Evolutionary conservation across 2,888 invertebrate species (phyloP).

Genomic region (Eugnorisma glareosa): DNA sequence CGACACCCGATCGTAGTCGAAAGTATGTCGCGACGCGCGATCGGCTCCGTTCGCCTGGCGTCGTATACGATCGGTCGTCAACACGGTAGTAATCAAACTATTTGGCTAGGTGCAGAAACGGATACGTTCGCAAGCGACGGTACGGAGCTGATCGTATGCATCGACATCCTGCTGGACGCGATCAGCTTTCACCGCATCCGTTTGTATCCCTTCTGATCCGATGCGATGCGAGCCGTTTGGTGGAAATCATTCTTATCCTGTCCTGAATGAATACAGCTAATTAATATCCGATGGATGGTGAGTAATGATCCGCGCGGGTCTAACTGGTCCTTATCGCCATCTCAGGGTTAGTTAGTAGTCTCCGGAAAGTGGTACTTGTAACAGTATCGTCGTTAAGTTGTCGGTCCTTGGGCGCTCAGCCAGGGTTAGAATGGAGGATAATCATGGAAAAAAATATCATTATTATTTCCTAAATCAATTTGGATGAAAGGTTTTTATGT

Average conservation of each 20-base stretch:
- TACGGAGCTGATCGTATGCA: too few relatives aligned
- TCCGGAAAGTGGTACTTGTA: conserved; percentile 46
- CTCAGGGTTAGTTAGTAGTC: conserved; percentile 36
- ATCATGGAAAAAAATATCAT: background rate
- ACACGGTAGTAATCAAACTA: too few relatives aligned
- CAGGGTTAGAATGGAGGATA: background rate
- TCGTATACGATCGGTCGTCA: too few relatives aligned
- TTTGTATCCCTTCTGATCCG: too few relatives aligned
- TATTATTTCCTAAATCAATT: background rate
- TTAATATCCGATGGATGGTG: conserved; percentile 38
- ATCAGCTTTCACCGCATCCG: too few relatives aligned
- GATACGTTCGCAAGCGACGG: too few relatives aligned
- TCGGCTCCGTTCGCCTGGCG: too few relatives aligned
- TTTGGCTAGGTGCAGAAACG: too few relatives aligned
- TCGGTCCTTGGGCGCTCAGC: background rate
- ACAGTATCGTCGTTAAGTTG: conserved; percentile 32
- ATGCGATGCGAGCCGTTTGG: too few relatives aligned
- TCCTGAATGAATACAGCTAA: conserved; percentile 22
- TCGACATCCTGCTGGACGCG: too few relatives aligned
- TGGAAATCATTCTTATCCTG: background rate
- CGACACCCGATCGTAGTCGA: too few relatives aligned
- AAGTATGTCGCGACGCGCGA: too few relatives aligned
- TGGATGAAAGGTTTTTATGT: background rate
- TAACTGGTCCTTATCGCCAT: conserved; percentile 34
- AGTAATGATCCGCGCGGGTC: conserved; percentile 33